A percentile compares a stretch with the other conserved stretches of the same genome.
These are phyloP conservation scores for fruit fly (Drosophila melanogaster) DNA, from an alignment of 1,140 invertebrate genomes.

Conservation along the genomic window Release_6_plus_ISO1_MT NT_033779.5:17565501-17566000, in stretches of 20 bases:
- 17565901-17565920: constrained; percentile 70
- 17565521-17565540: constrained; percentile 21
- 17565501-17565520: neutral
- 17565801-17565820: constrained; percentile 56
- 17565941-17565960: constrained; percentile 43
- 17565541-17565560: constrained; percentile 17
- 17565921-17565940: constrained; percentile 40
- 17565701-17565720: constrained; percentile 76
- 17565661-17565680: constrained; percentile 46
- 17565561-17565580: constrained; percentile 35
- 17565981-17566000: constrained; percentile 45
- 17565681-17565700: constrained; percentile 55
- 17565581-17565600: constrained; percentile 41
- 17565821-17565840: constrained; percentile 78
- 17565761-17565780: constrained; percentile 56
- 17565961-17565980: constrained; percentile 13
- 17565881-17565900: constrained; percentile 53
- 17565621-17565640: constrained; percentile 56
- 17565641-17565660: constrained; percentile 40
- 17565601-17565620: constrained; percentile 35
- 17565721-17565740: constrained; percentile 81
- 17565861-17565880: constrained; percentile 68
- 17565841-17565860: constrained; percentile 54
- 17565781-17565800: constrained; percentile 34
- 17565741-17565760: constrained; percentile 50